These are phyloP conservation scores for Cotesia congregata DNA, from an alignment of 2,888 invertebrate genomes.

Conservation along the genomic window DNA sequence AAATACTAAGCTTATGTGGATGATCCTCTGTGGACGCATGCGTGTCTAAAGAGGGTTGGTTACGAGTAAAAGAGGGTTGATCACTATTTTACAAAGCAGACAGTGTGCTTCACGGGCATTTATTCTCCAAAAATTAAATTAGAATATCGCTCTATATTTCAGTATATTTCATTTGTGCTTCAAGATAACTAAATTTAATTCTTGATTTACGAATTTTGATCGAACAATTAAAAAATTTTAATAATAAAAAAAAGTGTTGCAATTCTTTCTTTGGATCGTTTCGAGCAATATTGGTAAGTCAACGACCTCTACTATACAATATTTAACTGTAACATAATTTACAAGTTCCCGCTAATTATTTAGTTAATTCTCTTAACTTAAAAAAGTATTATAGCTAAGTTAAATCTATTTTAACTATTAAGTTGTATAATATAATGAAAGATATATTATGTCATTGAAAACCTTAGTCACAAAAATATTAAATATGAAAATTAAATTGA, in stretches of 20 bases:
- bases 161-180: not conserved
- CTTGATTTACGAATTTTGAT: not conserved
- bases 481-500: too few relatives aligned
- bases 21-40: constrained; percentile 42
- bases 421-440: too few relatives aligned
- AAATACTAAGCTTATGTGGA: not conserved
- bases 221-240: not conserved
- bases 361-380: too few relatives aligned
- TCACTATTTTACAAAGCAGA: constrained; percentile 38
- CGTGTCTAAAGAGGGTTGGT: constrained; percentile 49
- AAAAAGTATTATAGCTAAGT: too few relatives aligned
- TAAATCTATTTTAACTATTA: too few relatives aligned
- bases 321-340: constrained; percentile 4
- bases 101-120: constrained; percentile 40
- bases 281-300: constrained; percentile 36
- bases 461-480: too few relatives aligned
- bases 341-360: not conserved
- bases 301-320: constrained; percentile 33
- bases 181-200: not conserved
- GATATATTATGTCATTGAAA: too few relatives aligned
- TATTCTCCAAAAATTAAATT: constrained; percentile 23
- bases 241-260: not conserved
- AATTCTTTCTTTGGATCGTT: constrained; percentile 18
- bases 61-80: constrained; percentile 45
- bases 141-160: not conserved